Percentiles rank a stretch among this genome's conserved stretches.
Evolutionary conservation across 2,797 vertebrate genomes (phyloP).

Genomic region (Loriculus beryllinus): DNA sequence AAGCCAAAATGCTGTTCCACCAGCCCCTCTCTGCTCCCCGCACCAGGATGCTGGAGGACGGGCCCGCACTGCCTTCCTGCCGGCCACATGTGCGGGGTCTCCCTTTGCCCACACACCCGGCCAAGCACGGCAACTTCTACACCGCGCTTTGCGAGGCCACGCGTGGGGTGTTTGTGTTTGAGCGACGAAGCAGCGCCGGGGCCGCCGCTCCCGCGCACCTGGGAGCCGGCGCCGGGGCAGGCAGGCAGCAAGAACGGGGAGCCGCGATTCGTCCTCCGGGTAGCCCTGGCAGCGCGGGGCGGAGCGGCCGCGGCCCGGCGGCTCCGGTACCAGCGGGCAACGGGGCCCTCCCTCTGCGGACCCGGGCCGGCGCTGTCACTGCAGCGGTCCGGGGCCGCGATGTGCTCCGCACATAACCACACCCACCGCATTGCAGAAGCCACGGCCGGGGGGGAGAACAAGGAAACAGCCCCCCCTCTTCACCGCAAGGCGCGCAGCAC

Average conservation of each 20-base stretch:
- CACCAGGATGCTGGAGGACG: not conserved
- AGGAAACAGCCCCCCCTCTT: not conserved
- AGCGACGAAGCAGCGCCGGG: not conserved
- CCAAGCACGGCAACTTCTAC: not conserved
- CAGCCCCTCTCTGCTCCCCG: not conserved
- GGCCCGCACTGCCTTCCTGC: not conserved
- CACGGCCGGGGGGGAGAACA: constrained; percentile 1
- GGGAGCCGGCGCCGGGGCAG: not conserved
- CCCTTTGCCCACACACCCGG: not conserved
- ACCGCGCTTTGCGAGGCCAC: not conserved
- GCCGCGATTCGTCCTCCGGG: not conserved
- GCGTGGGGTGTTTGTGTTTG: not conserved
- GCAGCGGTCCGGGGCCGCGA: constrained; percentile 69
- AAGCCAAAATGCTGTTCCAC: not conserved
- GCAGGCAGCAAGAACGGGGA: not conserved
- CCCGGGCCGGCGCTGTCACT: constrained; percentile 29
- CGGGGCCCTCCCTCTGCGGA: not conserved
- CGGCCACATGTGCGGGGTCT: not conserved
- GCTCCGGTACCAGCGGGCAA: not conserved
- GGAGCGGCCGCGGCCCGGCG: not conserved
- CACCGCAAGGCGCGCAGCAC: not conserved
- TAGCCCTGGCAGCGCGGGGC: not conserved
- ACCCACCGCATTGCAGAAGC: constrained; percentile 97
- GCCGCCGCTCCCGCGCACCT: not conserved
- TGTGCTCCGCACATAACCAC: constrained; percentile 72